Conservation (phyloP, 2,888 invertebrate species). For the Listrodromus nycthemerus region DNA sequence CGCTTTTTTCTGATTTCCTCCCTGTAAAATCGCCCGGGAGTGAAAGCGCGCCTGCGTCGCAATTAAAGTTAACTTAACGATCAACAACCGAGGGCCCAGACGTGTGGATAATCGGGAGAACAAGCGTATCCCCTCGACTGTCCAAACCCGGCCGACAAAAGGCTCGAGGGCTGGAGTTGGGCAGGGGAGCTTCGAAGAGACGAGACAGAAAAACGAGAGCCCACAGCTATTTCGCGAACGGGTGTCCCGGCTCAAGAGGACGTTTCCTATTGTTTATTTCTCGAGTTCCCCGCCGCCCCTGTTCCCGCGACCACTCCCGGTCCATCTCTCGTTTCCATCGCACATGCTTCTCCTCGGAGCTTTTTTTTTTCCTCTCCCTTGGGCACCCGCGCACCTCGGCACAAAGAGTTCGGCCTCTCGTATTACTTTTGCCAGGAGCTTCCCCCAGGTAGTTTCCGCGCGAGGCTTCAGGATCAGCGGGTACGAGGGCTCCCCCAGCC, state of each 20-base stretch:
- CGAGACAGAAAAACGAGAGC: constrained; percentile 5
- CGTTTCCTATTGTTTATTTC: constrained; percentile 65
- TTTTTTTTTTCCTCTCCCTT: constrained; percentile 11
- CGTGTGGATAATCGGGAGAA: constrained; percentile 61
- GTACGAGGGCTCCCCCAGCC: background rate
- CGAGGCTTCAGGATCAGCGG: constrained; percentile 55
- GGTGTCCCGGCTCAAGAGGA: constrained; percentile 62
- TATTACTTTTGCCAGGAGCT: constrained; percentile 54
- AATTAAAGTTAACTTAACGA: constrained; percentile 54
- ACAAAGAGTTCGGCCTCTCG: constrained; percentile 56
- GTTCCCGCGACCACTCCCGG: constrained; percentile 38
- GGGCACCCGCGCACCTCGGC: constrained; percentile 21
- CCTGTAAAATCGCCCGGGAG: background rate
- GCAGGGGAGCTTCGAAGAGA: background rate
- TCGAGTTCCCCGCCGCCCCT: constrained; percentile 52
- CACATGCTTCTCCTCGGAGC: constrained; percentile 10
- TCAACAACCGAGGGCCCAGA: constrained; percentile 36
- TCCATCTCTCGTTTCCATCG: constrained; percentile 34
- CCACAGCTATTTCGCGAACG: constrained; percentile 60
- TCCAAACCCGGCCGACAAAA: constrained; percentile 53
- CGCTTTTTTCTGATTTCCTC: background rate
- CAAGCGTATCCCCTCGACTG: constrained; percentile 36
- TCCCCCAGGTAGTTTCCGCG: constrained; percentile 48
- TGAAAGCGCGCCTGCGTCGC: constrained; percentile 24
- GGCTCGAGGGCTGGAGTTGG: constrained; percentile 31